These are phyloP conservation scores for Crocidura indochinensis DNA, from an alignment of 2,797 vertebrate species.

Conservation along the genomic window DNA sequence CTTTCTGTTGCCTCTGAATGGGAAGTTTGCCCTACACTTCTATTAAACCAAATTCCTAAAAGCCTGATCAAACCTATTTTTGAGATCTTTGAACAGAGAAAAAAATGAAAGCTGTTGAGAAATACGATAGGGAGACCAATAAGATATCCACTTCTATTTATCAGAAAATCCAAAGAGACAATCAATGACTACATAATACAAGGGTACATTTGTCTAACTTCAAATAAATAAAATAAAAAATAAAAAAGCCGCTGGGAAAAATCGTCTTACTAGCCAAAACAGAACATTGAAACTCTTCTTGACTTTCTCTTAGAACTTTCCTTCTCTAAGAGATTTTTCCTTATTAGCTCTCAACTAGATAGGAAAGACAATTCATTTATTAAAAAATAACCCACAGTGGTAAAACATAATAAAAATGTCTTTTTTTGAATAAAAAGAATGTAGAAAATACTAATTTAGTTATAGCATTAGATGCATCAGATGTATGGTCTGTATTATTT, in stretches of 20 bases:
- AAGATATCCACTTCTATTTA: neutral
- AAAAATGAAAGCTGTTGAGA: neutral
- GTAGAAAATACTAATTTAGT: conserved; percentile 19
- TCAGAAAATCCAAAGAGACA: neutral
- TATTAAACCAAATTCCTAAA: neutral
- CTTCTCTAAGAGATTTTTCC: neutral
- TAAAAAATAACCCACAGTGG: neutral
- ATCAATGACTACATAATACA: neutral
- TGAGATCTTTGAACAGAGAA: no score
- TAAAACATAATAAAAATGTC: neutral
- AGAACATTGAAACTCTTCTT: neutral
- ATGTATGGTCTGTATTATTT: neutral
- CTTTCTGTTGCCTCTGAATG: neutral
- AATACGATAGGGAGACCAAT: neutral
- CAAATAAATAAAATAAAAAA: accelerated
- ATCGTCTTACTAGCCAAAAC: no score
- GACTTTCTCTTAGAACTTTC: neutral
- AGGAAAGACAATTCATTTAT: neutral
- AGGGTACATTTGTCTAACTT: neutral
- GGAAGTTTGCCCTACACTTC: neutral
- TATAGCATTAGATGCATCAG: neutral
- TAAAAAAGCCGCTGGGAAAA: neutral
- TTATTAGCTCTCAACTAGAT: neutral
- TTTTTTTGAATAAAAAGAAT: conserved; percentile 19
- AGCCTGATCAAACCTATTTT: neutral